phyloP scores from a whole-genome alignment of 2,797 vertebrate species.

The Neomorphus geoffroyi region DNA sequence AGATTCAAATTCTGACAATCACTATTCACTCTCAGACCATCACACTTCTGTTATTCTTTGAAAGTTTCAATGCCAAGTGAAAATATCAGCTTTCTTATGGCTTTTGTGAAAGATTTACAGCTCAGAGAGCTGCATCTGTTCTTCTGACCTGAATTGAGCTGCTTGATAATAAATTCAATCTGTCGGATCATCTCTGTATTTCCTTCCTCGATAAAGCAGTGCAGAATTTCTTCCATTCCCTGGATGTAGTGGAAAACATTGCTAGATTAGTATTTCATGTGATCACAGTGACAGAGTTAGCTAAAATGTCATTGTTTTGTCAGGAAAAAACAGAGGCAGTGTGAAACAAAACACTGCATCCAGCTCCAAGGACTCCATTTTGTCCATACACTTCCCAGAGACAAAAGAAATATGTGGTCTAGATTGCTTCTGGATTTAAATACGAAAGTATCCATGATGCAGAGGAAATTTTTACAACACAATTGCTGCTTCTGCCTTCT shows the following conservation, averaged over 20 bases:
- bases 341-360: neutral
- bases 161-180: constrained; percentile 92
- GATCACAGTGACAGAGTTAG: neutral
- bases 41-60: neutral
- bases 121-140: constrained; percentile 4
- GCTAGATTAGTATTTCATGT: neutral
- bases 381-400: neutral
- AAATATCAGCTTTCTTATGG: neutral
- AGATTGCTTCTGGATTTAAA: neutral
- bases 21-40: neutral
- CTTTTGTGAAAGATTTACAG: neutral
- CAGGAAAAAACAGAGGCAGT: neutral
- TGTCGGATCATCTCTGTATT: constrained; percentile 88
- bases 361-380: neutral
- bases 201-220: constrained; percentile 91
- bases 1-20: neutral
- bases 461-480: neutral
- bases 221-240: constrained; percentile 94
- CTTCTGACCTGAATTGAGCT: constrained; percentile 89
- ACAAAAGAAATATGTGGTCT: neutral
- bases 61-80: neutral
- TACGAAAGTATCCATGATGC: neutral
- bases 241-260: constrained; percentile 55
- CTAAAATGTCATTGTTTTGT: neutral
- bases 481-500: neutral